Percentiles rank a stretch among this genome's conserved stretches.
Evolutionary conservation across 2,888 invertebrate genomes (phyloP).

Genomic region (Elmis aenea): DNA sequence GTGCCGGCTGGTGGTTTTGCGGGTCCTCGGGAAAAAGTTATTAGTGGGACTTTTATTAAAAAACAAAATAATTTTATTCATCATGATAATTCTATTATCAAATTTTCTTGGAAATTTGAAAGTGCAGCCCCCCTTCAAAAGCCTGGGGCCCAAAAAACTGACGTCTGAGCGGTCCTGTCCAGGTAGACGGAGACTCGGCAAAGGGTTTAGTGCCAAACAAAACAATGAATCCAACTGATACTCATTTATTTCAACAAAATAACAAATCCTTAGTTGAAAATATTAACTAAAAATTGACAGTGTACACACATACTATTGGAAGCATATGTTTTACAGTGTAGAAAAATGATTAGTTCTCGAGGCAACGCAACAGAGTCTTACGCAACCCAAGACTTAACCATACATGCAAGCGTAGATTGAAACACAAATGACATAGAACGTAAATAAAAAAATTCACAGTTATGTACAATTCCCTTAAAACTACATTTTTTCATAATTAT

Average conservation of each 20-base stretch:
- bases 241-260: conserved; percentile 48
- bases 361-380: no score
- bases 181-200: no score
- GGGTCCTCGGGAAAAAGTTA: no score
- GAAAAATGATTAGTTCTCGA: conserved; percentile 44
- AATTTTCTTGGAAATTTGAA: no score
- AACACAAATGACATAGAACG: conserved; percentile 37
- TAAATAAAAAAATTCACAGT: conserved; percentile 42
- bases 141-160: no score
- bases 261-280: conserved; percentile 44
- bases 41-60: no score
- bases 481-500: conserved; percentile 19
- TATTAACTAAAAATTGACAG: conserved; percentile 46
- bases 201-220: no score
- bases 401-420: conserved; percentile 37
- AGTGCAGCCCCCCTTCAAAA: no score
- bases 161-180: no score
- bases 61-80: no score
- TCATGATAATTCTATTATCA: no score
- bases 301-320: conserved; percentile 41
- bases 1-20: no score
- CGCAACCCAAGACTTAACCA: conserved; percentile 18
- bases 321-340: conserved; percentile 42
- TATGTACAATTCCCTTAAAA: conserved; percentile 36
- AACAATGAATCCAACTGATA: conserved; percentile 40